A percentile compares a stretch with the other conserved stretches of the same genome.
These are phyloP conservation scores for Orgyia antiqua DNA, from an alignment of 2,888 invertebrate species.

Conservation along the genomic window DNA sequence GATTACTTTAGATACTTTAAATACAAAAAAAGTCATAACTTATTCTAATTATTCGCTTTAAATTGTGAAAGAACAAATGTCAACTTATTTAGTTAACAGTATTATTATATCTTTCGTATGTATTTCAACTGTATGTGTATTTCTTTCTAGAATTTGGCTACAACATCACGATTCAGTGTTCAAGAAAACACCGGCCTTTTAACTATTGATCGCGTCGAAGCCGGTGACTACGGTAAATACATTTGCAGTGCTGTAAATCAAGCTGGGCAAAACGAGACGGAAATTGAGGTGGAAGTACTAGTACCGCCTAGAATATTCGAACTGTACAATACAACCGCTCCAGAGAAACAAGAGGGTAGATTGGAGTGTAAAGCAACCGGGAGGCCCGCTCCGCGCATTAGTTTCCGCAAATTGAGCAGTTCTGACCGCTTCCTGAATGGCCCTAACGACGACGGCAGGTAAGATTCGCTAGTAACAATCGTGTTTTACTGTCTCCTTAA, in stretches of 20 bases:
- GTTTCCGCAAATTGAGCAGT: slow-evolving; percentile 87
- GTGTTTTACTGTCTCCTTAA: slow-evolving; percentile 20
- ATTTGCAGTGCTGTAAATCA: slow-evolving; percentile 88
- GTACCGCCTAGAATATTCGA: slow-evolving; percentile 90
- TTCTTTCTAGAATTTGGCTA: slow-evolving; percentile 80
- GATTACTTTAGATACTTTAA: no score
- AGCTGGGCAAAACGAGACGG: slow-evolving; percentile 84
- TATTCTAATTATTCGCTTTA: no score
- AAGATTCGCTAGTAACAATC: slow-evolving; percentile 24
- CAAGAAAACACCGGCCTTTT: slow-evolving; percentile 84
- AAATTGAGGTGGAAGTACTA: slow-evolving; percentile 83
- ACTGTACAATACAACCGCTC: slow-evolving; percentile 83
- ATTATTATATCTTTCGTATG: no score
- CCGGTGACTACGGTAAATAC: slow-evolving; percentile 88
- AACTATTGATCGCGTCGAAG: slow-evolving; percentile 84
- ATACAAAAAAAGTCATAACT: no score
- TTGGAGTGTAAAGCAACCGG: slow-evolving; percentile 89
- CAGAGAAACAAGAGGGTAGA: slow-evolving; percentile 79
- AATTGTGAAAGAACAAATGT: no score
- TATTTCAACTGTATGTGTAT: not conserved
- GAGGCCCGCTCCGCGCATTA: slow-evolving; percentile 87
- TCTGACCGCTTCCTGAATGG: slow-evolving; percentile 81
- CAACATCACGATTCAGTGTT: slow-evolving; percentile 80
- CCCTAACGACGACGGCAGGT: slow-evolving; percentile 79
- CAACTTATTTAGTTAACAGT: no score